Percentiles rank a stretch among this genome's conserved stretches.
phyloP scores from a whole-genome alignment of 2,888 invertebrate species.

The Pseudanteris insignis region DNA sequence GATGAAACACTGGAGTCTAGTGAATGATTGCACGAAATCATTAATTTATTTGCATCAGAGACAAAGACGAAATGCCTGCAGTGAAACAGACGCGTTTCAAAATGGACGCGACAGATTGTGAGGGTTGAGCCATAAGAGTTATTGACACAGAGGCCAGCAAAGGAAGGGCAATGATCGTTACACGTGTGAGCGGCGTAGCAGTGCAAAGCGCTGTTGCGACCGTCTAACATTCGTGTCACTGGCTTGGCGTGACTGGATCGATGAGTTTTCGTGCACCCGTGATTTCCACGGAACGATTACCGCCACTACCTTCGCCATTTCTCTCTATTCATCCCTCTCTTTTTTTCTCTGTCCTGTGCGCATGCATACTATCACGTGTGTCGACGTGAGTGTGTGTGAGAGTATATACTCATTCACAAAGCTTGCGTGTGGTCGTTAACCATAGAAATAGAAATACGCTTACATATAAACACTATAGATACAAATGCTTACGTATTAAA shows the following conservation, averaged over 20 bases:
- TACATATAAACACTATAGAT: constrained; percentile 9
- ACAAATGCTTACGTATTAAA: constrained; percentile 7
- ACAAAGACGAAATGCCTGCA: constrained; percentile 21
- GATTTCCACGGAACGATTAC: constrained; percentile 46
- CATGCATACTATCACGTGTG: too few species aligned
- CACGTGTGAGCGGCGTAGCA: constrained; percentile 37
- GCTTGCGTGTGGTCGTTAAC: too few species aligned
- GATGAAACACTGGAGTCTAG: neutral
- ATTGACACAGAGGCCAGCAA: constrained; percentile 35
- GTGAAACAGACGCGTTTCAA: constrained; percentile 18
- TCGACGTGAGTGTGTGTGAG: too few species aligned
- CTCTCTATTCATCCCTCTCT: neutral
- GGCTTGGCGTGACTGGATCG: constrained; percentile 47
- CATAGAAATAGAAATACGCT: constrained; percentile 1
- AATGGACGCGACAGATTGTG: constrained; percentile 36
- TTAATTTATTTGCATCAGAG: constrained; percentile 17
- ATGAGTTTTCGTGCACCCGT: constrained; percentile 47
- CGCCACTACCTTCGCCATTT: constrained; percentile 7
- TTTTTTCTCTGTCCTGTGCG: neutral
- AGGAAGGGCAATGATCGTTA: constrained; percentile 42
- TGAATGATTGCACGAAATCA: constrained; percentile 6
- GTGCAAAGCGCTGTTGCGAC: constrained; percentile 40
- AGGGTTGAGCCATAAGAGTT: constrained; percentile 37
- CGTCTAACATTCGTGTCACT: constrained; percentile 47
- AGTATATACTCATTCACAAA: too few species aligned